phyloP scores from a whole-genome alignment of 92 coral and sea anemone species.

The Porites lobata region DNA sequence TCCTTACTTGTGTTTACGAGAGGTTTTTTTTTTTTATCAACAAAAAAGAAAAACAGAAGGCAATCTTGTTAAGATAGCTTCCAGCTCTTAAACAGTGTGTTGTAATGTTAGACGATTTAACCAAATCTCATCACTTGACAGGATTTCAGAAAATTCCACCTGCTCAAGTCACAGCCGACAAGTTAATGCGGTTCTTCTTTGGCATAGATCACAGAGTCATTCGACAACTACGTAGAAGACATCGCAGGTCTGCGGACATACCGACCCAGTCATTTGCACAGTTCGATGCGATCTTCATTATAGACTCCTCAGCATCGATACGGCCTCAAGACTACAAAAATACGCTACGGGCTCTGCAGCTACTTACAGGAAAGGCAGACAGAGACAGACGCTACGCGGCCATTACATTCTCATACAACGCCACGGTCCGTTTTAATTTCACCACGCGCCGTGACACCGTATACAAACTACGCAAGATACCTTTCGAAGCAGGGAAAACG shows the following conservation, averaged over 20 bases:
- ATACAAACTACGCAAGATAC: conserved; percentile 46
- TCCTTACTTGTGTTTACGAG: too few relatives aligned
- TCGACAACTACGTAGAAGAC: conserved; percentile 4
- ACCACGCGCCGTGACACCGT: conserved; percentile 49
- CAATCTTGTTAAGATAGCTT: too few relatives aligned
- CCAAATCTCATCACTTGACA: background rate
- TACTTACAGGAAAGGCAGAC: conserved; percentile 73
- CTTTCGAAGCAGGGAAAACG: conserved; percentile 72
- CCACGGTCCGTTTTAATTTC: conserved; percentile 78
- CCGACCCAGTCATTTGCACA: conserved; percentile 24
- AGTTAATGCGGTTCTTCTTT: conserved; percentile 68
- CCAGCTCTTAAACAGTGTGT: too few relatives aligned
- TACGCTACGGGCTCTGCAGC: conserved; percentile 71
- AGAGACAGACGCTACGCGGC: conserved; percentile 74
- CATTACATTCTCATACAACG: conserved; percentile 74
- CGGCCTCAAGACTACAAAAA: conserved; percentile 57
- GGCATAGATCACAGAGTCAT: conserved; percentile 37
- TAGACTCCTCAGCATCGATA: conserved; percentile 87
- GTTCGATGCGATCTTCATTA: conserved; percentile 81
- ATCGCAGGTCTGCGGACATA: conserved; percentile 16
- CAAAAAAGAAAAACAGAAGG: too few relatives aligned
- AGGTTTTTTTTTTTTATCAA: too few relatives aligned
- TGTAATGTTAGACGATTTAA: background rate
- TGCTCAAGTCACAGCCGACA: conserved; percentile 48
- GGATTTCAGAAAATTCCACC: conserved; percentile 77